Evolutionary conservation across 64 coral and sea anemone species (phyloP).

Genomic region (Actinia equina): DNA sequence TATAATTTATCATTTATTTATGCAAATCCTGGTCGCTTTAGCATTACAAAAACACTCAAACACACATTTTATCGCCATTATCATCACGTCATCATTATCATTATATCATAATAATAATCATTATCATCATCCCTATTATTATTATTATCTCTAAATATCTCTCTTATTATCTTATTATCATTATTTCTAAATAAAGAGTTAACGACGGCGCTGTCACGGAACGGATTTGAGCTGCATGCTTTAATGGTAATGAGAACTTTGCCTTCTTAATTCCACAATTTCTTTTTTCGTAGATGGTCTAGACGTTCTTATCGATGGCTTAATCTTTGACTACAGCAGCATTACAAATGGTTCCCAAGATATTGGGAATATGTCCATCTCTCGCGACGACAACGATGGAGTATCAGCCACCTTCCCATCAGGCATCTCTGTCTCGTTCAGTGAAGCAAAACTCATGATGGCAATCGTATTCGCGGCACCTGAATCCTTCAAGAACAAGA

Average conservation of each 20-base stretch:
- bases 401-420: slow-evolving; percentile 36
- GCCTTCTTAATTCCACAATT: not conserved
- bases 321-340: not conserved
- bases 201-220: too few species aligned
- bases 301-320: slow-evolving; percentile 12
- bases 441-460: slow-evolving; percentile 24
- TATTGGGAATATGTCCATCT: slow-evolving; percentile 29
- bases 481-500: slow-evolving; percentile 33
- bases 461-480: slow-evolving; percentile 20
- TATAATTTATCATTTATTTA: too few species aligned
- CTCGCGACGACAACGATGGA: slow-evolving; percentile 17
- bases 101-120: too few species aligned
- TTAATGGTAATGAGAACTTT: not conserved
- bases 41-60: too few species aligned
- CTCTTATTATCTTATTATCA: too few species aligned
- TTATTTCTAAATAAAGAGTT: too few species aligned
- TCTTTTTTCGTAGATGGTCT: not conserved
- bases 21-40: too few species aligned
- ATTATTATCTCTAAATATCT: too few species aligned
- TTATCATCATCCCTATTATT: too few species aligned
- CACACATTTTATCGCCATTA: too few species aligned
- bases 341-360: slow-evolving; percentile 16
- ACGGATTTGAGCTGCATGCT: not conserved
- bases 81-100: too few species aligned
- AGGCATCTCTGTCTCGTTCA: slow-evolving; percentile 24